Evolutionary conservation across 1,140 invertebrate genomes (phyloP).

Genomic region (Drosophila micromelanica): DNA sequence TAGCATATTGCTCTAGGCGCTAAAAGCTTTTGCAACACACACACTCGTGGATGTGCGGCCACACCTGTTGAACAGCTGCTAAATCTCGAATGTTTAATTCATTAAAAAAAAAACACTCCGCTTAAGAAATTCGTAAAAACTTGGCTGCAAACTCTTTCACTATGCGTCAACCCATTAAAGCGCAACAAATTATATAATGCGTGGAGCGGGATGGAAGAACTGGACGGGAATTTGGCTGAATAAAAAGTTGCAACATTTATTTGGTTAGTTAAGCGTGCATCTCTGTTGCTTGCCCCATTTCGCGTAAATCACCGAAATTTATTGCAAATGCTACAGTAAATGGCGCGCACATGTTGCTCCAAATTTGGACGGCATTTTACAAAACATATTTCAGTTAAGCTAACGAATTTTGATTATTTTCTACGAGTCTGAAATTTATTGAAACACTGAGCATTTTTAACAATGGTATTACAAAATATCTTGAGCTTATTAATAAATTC

Average conservation of each 20-base stretch:
- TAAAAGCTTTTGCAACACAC: slow-evolving; percentile 65
- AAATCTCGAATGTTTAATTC: slow-evolving; percentile 66
- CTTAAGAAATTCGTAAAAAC: not conserved
- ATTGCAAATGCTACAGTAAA: slow-evolving; percentile 69
- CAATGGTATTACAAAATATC: not conserved
- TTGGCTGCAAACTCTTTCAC: slow-evolving; percentile 7
- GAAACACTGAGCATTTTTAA: too few relatives aligned
- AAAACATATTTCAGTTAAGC: slow-evolving; percentile 75
- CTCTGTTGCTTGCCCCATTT: slow-evolving; percentile 30
- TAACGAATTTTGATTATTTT: slow-evolving; percentile 44
- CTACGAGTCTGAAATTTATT: not conserved
- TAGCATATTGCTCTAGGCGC: slow-evolving; percentile 71
- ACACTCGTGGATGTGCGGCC: not conserved
- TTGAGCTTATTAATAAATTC: too few relatives aligned
- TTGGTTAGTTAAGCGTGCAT: slow-evolving; percentile 68
- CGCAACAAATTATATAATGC: slow-evolving; percentile 63
- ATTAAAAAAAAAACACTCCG: slow-evolving; percentile 25
- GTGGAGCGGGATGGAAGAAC: not conserved
- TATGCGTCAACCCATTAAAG: slow-evolving; percentile 56
- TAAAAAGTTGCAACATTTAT: slow-evolving; percentile 68
- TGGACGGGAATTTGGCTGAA: slow-evolving; percentile 7
- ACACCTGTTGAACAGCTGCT: slow-evolving; percentile 39
- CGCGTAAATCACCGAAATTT: slow-evolving; percentile 76
- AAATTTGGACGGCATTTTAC: slow-evolving; percentile 66
- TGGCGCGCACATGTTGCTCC: slow-evolving; percentile 76